Evolutionary conservation across 1,140 invertebrate genomes (phyloP), one percentile per base, ranked within the genome.

Genomic region (Apolygus lucorum): DNA sequence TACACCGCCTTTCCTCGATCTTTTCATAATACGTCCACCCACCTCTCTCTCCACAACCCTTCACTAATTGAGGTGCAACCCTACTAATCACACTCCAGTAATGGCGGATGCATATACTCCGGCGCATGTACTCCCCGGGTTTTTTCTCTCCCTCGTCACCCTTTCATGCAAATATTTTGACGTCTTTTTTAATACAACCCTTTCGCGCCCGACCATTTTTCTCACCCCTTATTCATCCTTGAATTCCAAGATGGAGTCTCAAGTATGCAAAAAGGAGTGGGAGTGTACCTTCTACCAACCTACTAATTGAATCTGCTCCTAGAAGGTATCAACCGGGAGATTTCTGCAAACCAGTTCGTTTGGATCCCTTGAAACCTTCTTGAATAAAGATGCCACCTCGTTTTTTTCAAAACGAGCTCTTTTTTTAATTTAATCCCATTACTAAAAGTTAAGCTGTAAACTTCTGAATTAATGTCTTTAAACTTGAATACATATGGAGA

Each of bases 1-100:
- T 59, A 59, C 54, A 59, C 54, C 54, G 54, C 54, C 54, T 17
- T 24, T 17, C 34, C 11, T 59, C 4, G 54, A 13, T 24, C 22
- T 59, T 24, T 59, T 59, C 22, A 4, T 11, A 13, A 59, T 17
- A 49, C 34, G 8, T 17, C 34, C 34, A 49, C 34, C 54, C 11
- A 59, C 11, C 54, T 59, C 54, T 21, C 22, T 59, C 22, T 17
- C 34, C 4, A 8, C 34, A 8, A 42, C 34, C 34, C 34, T 42
- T 17, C 34, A 42, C 54, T 59, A 59, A 59, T 59, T 59, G 54
- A 59, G 54, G 54, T 59, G 54, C 54, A 59, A 59, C 54, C 54
- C 54, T 59, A 59, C 54, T 59, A 59, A 59, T 59, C 54, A 24
- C 54, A 59, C 54, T 59, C 22, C 54, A 14, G 54, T 59, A 59